Conservation (phyloP, 2,797 vertebrate species). For the Numenius phaeopus region DNA sequence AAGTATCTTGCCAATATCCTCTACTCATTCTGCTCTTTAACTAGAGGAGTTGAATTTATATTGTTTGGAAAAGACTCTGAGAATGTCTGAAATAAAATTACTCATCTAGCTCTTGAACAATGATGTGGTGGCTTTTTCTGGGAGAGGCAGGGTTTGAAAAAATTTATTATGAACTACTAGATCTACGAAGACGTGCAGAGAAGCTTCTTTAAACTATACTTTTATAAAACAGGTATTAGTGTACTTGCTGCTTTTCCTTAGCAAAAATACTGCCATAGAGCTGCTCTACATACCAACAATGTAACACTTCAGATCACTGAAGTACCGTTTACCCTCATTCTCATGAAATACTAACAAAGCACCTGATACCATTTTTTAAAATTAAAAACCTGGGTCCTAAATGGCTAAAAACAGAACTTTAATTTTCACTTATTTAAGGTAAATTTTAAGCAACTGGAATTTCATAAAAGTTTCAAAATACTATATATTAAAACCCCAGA, state of each 20-base stretch:
- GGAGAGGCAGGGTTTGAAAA: background rate
- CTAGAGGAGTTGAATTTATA: background rate
- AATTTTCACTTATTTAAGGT: background rate
- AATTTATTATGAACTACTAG: background rate
- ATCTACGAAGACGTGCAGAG: background rate
- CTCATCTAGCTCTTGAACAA: background rate
- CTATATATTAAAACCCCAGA: background rate
- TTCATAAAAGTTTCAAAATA: background rate
- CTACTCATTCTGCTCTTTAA: background rate
- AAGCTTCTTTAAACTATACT: background rate
- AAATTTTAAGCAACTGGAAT: background rate
- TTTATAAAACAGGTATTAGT: background rate
- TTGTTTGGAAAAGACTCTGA: background rate
- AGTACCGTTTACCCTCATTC: background rate
- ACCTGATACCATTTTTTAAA: background rate
- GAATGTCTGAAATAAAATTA: background rate
- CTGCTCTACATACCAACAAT: background rate
- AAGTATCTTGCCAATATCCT: background rate
- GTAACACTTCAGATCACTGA: background rate
- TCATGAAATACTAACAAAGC: background rate
- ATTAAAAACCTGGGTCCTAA: background rate
- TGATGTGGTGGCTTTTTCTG: background rate
- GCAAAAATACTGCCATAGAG: background rate
- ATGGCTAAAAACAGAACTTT: background rate
- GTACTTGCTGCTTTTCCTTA: background rate